These are phyloP conservation scores for Nasonia oneida DNA, from an alignment of 2,888 invertebrate species.

Conservation along the genomic window DNA sequence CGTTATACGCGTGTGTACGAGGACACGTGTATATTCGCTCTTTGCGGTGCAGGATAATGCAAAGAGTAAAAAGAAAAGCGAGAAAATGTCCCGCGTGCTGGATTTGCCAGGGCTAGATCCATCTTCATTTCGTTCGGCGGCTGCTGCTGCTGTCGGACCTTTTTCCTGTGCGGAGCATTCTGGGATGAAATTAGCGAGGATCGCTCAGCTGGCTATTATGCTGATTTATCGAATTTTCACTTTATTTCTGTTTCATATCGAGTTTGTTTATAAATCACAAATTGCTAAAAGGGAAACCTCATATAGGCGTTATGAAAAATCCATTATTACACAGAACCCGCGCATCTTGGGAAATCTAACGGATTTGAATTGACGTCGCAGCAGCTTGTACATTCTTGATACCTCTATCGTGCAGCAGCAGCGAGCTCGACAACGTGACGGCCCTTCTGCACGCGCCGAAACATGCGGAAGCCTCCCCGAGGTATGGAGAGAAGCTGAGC, in stretches of 20 bases:
- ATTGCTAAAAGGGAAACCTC: too few species aligned
- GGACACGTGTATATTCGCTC: background rate
- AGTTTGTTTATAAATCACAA: too few species aligned
- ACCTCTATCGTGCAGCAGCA: background rate
- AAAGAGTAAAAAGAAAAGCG: background rate
- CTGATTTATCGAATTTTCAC: too few species aligned
- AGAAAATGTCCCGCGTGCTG: background rate
- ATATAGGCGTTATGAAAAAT: background rate
- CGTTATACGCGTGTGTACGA: background rate
- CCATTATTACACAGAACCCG: background rate
- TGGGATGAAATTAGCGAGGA: background rate
- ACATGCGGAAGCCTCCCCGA: background rate
- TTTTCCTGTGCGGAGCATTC: background rate
- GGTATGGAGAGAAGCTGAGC: background rate
- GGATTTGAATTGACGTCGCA: background rate
- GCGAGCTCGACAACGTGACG: background rate
- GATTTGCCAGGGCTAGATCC: background rate
- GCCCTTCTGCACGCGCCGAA: background rate
- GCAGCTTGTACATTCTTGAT: background rate
- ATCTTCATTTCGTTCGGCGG: background rate
- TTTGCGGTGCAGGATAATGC: background rate
- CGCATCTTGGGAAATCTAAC: conserved; percentile 2
- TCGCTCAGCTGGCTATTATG: background rate
- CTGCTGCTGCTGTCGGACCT: background rate
- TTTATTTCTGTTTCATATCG: too few species aligned